Conservation (phyloP, 2,113 vertebrate species). For the Illadopsis cleaveri region DNA sequence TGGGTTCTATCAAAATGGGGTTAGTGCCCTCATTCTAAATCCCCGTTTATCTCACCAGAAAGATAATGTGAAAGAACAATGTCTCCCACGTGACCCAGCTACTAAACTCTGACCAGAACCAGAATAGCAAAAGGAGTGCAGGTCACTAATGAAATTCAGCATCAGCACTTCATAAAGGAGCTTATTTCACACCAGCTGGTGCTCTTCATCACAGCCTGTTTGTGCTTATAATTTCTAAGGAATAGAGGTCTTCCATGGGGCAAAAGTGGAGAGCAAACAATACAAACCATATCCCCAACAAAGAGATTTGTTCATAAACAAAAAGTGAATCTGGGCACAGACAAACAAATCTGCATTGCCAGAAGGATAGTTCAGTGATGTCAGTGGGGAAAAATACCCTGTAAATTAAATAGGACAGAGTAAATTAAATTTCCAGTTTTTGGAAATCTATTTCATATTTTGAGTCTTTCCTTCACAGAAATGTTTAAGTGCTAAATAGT, state of each 20-base stretch:
- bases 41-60: neutral
- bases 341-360: neutral
- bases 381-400: neutral
- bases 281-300: neutral
- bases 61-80: constrained; percentile 8
- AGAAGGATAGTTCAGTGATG: neutral
- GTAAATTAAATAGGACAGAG: neutral
- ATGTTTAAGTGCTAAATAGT: neutral
- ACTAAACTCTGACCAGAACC: neutral
- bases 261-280: neutral
- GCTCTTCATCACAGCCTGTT: neutral
- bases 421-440: neutral
- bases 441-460: neutral
- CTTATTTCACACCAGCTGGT: constrained; percentile 48
- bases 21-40: constrained; percentile 38
- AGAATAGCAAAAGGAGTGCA: neutral
- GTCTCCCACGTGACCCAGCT: neutral
- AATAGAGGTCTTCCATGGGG: neutral
- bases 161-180: constrained; percentile 1
- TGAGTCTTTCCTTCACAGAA: neutral
- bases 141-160: constrained; percentile 39
- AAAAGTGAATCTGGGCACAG: neutral
- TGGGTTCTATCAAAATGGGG: neutral
- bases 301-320: neutral
- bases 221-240: neutral